Evolutionary conservation across 2,797 vertebrate species (phyloP).

Genomic region (Smutsia temminckii): DNA sequence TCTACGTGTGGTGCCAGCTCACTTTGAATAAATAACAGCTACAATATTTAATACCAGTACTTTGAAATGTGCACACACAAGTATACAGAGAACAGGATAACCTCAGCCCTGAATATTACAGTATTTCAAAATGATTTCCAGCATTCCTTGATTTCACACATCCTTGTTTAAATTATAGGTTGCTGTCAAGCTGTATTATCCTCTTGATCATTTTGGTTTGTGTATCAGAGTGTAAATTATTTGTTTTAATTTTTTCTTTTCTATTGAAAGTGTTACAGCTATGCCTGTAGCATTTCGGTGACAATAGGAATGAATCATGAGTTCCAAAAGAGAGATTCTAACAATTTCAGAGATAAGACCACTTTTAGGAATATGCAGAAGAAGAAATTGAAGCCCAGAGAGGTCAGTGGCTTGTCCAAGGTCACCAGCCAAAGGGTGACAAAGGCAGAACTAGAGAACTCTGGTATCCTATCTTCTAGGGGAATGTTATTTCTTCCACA

Average conservation of each 20-base stretch:
- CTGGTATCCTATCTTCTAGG: not conserved
- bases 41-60: constrained; percentile 38
- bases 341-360: not conserved
- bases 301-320: not conserved
- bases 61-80: not conserved
- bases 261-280: not conserved
- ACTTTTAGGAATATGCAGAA: not conserved
- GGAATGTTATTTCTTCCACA: not conserved
- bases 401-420: not conserved
- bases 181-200: not conserved
- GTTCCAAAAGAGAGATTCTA: not conserved
- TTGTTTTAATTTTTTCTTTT: constrained; percentile 51
- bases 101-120: not conserved
- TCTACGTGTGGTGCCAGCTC: constrained; percentile 48
- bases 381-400: not conserved
- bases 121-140: constrained; percentile 40
- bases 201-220: constrained; percentile 9
- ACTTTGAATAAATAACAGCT: constrained; percentile 68
- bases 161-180: constrained; percentile 31
- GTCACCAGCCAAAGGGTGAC: not conserved
- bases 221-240: constrained; percentile 21
- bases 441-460: not conserved
- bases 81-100: not conserved
- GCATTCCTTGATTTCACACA: constrained; percentile 42
- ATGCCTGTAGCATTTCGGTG: not conserved